Conservation (phyloP, 1,140 invertebrate species). For the Ceratina japonica region DNA sequence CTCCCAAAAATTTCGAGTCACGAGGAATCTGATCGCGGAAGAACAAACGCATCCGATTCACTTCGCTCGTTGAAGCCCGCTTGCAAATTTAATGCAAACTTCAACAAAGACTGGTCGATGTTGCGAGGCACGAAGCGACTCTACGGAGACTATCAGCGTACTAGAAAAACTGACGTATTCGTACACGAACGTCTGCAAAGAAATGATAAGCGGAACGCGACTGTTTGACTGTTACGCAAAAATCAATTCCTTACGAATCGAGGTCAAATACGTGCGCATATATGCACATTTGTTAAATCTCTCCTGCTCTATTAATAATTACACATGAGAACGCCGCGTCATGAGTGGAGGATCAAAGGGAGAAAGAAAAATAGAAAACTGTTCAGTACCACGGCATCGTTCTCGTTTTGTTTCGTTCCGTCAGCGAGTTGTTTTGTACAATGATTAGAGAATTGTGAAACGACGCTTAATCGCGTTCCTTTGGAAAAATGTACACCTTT, state of each 20-base stretch:
- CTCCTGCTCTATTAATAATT: not conserved
- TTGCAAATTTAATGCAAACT: conserved; percentile 49
- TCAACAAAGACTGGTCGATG: conserved; percentile 55
- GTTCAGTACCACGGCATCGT: not conserved
- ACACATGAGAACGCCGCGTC: too few species aligned
- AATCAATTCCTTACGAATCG: conserved; percentile 37
- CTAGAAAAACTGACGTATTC: conserved; percentile 28
- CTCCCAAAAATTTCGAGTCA: conserved; percentile 43
- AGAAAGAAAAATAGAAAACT: not conserved
- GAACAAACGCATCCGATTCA: conserved; percentile 47
- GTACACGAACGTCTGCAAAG: not conserved
- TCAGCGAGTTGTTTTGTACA: not conserved
- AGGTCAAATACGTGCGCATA: not conserved
- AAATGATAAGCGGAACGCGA: conserved; percentile 34
- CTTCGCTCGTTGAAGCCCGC: conserved; percentile 34
- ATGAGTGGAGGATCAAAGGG: too few species aligned
- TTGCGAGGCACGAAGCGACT: conserved; percentile 22
- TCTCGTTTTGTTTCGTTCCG: too few species aligned
- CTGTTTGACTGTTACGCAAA: conserved; percentile 20
- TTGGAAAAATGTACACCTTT: conserved; percentile 8
- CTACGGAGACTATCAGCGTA: conserved; percentile 9
- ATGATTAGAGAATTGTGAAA: not conserved
- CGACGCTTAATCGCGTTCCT: not conserved
- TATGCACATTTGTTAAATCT: not conserved
- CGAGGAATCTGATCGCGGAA: not conserved